Conservation (phyloP, 2,888 invertebrate genomes). For the Autographa pulchrina region DNA sequence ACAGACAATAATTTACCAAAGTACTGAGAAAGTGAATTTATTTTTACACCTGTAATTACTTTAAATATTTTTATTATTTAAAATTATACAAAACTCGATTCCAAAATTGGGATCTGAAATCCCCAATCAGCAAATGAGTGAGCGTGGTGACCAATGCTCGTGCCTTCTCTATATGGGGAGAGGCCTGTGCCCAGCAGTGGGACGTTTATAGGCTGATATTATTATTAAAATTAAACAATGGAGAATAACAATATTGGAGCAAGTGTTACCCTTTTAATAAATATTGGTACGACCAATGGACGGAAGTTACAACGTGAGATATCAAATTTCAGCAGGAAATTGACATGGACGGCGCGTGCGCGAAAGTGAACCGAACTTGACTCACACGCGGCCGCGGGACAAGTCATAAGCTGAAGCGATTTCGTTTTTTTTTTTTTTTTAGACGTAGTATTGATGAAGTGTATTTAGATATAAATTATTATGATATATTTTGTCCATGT, state of each 20-base stretch:
- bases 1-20: neutral
- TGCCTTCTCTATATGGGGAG: too few relatives aligned
- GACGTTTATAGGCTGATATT: too few relatives aligned
- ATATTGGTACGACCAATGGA: conserved; percentile 44
- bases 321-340: conserved; percentile 79
- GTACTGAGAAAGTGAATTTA: neutral
- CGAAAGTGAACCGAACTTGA: conserved; percentile 72
- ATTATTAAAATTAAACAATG: too few relatives aligned
- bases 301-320: conserved; percentile 55
- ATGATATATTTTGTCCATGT: too few relatives aligned
- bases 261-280: conserved; percentile 27
- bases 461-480: too few relatives aligned
- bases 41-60: neutral
- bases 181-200: too few relatives aligned
- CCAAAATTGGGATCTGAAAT: too few relatives aligned
- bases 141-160: too few relatives aligned
- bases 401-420: conserved; percentile 29
- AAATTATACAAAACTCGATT: neutral
- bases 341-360: conserved; percentile 75
- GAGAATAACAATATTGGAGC: neutral
- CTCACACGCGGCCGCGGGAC: conserved; percentile 51
- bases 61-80: neutral
- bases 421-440: neutral
- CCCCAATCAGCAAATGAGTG: too few relatives aligned
- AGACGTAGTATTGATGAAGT: too few relatives aligned